Conservation (phyloP, 2,113 vertebrate genomes). For the Ochotona curzoniae region DNA sequence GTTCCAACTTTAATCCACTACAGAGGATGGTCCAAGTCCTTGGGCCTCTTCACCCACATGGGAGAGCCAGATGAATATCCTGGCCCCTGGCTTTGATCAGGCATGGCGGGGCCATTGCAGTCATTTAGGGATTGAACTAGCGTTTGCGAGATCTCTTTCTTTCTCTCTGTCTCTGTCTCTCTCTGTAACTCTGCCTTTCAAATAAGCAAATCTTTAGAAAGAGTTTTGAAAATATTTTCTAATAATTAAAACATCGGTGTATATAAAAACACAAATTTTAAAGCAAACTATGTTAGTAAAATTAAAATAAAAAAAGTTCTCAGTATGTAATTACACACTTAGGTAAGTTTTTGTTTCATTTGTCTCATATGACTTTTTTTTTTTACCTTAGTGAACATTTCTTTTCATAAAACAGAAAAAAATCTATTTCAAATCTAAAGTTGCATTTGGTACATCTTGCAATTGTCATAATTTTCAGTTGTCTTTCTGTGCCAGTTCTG, state of each 20-base stretch:
- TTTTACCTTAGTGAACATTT: background rate
- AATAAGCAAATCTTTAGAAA: too few species aligned
- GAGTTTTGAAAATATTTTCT: background rate
- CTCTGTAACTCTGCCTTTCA: too few species aligned
- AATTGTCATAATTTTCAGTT: background rate
- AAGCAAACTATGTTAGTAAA: background rate
- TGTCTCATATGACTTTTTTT: background rate
- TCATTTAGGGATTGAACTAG: too few species aligned
- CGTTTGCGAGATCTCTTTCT: too few species aligned
- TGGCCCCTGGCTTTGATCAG: too few species aligned
- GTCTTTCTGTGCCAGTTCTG: background rate
- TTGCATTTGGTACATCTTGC: background rate
- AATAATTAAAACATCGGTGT: background rate
- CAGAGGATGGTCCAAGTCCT: too few species aligned
- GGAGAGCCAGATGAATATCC: too few species aligned
- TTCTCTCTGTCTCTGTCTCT: too few species aligned
- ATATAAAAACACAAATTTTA: background rate
- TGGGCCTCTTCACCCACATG: too few species aligned
- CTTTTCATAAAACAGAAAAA: background rate
- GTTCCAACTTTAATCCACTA: too few species aligned
- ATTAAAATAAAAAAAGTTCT: background rate
- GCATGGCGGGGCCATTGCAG: too few species aligned
- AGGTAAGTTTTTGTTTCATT: background rate
- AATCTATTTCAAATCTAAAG: background rate
- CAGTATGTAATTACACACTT: background rate